Evolutionary conservation across 1,140 invertebrate genomes (phyloP).

Genomic region (Drosophila guanche): DNA sequence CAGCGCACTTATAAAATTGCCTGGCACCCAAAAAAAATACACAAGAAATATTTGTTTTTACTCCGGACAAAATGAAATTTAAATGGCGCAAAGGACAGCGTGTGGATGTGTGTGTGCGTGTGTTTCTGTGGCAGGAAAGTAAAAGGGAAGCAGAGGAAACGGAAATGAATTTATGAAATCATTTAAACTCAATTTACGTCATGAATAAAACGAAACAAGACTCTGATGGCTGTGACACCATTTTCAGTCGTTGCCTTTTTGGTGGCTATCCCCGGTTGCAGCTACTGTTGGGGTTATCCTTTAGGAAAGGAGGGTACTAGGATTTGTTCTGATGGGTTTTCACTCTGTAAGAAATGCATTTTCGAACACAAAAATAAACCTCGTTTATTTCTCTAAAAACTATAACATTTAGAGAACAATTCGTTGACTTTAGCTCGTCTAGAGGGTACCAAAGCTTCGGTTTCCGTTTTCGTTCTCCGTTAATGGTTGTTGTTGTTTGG

Average conservation of each 20-base stretch:
- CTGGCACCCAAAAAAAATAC: constrained; percentile 26
- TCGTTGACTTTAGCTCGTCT: too few species aligned
- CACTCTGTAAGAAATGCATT: too few species aligned
- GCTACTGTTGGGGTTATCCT: constrained; percentile 1
- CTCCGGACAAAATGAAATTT: constrained; percentile 56
- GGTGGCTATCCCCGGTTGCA: constrained; percentile 21
- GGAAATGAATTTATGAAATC: constrained; percentile 81
- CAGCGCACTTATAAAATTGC: constrained; percentile 55
- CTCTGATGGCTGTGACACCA: constrained; percentile 26
- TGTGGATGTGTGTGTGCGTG: neutral
- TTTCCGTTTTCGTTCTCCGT: too few species aligned
- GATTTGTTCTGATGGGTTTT: too few species aligned
- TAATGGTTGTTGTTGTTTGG: too few species aligned
- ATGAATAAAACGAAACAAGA: constrained; percentile 69
- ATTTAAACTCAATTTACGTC: constrained; percentile 75
- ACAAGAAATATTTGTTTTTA: constrained; percentile 48
- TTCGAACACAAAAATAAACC: too few species aligned
- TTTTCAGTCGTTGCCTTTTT: constrained; percentile 2
- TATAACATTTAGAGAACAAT: too few species aligned
- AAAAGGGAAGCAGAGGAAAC: constrained; percentile 47
- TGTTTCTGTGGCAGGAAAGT: neutral
- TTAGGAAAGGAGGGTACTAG: too few species aligned
- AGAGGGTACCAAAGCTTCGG: too few species aligned
- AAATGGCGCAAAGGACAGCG: constrained; percentile 27
- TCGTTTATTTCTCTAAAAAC: neutral